phyloP scores from a whole-genome alignment of 2,113 vertebrate species.

The Rhea pennata region DNA sequence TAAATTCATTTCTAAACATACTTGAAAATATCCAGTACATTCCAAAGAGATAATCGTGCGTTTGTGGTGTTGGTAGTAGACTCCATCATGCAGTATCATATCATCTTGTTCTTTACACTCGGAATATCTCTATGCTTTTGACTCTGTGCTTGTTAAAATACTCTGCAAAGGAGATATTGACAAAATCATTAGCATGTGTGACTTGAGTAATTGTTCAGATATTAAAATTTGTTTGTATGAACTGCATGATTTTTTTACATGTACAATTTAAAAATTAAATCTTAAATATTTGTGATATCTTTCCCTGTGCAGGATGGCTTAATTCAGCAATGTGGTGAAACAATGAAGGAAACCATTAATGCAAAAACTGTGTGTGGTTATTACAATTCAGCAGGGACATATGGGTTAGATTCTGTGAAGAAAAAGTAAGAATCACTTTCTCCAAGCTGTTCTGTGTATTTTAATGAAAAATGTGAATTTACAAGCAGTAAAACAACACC shows the following conservation, averaged over 20 bases:
- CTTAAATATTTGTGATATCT: not conserved
- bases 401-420: slow-evolving; percentile 93
- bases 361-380: slow-evolving; percentile 92
- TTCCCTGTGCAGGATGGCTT: slow-evolving; percentile 86
- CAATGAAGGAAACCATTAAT: slow-evolving; percentile 97
- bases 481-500: not conserved
- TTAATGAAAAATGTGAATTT: not conserved
- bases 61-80: not conserved
- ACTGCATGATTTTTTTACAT: not conserved
- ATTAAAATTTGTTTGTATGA: not conserved
- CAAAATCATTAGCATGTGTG: accelerated
- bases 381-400: slow-evolving; percentile 88
- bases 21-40: not conserved
- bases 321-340: slow-evolving; percentile 97
- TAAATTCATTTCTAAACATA: not conserved
- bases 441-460: not conserved
- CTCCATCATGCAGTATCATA: not conserved
- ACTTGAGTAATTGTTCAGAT: not conserved
- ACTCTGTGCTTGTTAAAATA: not conserved
- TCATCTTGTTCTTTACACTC: not conserved
- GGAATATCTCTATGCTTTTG: not conserved
- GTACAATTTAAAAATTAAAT: not conserved
- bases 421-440: slow-evolving; percentile 84
- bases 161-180: not conserved
- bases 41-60: not conserved